Base-by-base conservation (phyloP, 1,140 invertebrate genomes). In the Leptoteleia sp. region DNA sequence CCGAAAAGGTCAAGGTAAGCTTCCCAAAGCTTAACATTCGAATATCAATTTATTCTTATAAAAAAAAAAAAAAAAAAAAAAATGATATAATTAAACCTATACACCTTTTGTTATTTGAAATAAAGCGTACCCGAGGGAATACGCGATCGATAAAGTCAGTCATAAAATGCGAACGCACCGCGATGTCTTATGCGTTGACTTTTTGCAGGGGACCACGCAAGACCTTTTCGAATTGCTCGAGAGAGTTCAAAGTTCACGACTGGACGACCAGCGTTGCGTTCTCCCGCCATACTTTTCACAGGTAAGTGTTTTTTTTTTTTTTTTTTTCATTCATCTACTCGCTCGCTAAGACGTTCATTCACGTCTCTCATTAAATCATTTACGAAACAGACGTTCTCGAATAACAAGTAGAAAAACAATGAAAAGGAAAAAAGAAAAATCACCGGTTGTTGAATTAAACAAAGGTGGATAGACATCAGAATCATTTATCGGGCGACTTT, bases 251-350 rank as follows among this genome's bases (percentile, higher is more conserved):
- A 95, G 95, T 91, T 96, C 95, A 57, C 92, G 97, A 38, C 90
- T 98, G 82, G 97, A 98, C 84, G 97, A 98, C 90, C 97, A 98
- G 90, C 92, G 97, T 88, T 98, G 96, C 87, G 95, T 96, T 62
- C 91, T 98, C 78, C 96, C 96, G 40, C 91, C 95, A 9, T 96
- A 96, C 89, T 96, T 96, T 87, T 93, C 93, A 84, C 95, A 96
- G 94, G 95, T 96, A 91, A 90, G 90, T 52, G 42, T 48, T 54
- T 40, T n/a, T 31, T 50, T 11, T 5, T 4, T 7, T 6, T 15
- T 6, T 1, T 13, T 13, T 11, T 25, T 25, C 6, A 25, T n/a
- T n/a, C n/a, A n/a, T n/a, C 22, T 3, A 25, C 22, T 3, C 3
- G 6, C 3, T 3, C 3, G 22, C 25, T 27, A 9, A 25, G 2